These are phyloP conservation scores for Andrena minutula DNA, from an alignment of 2,888 invertebrate genomes.

Conservation along the genomic window DNA sequence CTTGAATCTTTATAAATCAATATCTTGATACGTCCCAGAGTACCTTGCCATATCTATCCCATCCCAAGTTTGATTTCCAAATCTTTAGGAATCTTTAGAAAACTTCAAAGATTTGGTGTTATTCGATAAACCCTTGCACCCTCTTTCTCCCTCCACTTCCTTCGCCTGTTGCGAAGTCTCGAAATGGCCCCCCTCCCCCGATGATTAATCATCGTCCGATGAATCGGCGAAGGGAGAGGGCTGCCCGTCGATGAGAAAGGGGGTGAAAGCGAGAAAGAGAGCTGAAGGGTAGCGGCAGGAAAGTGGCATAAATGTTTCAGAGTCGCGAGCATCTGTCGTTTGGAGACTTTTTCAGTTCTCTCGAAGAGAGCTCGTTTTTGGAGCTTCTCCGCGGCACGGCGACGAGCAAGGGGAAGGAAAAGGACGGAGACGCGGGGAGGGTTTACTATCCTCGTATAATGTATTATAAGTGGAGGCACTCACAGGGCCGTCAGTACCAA, in stretches of 20 bases:
- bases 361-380: conserved; percentile 53
- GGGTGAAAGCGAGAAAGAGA: too few species aligned
- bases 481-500: conserved; percentile 77
- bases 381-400: conserved; percentile 34
- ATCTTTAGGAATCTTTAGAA: too few species aligned
- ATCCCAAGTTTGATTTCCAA: too few species aligned
- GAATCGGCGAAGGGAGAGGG: conserved; percentile 10
- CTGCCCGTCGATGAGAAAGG: not conserved
- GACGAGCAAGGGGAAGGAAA: conserved; percentile 47
- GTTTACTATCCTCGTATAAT: conserved; percentile 73
- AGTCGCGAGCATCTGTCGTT: conserved; percentile 68
- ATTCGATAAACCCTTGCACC: not conserved
- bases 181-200: not conserved
- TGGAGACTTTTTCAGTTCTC: conserved; percentile 60
- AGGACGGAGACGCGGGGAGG: conserved; percentile 16
- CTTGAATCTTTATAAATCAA: not conserved
- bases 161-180: not conserved
- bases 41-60: too few species aligned
- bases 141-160: not conserved
- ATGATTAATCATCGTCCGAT: conserved; percentile 58
- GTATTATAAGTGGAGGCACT: conserved; percentile 79
- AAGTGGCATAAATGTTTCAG: conserved; percentile 67
- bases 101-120: too few species aligned
- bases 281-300: conserved; percentile 13
- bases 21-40: too few species aligned